These are phyloP conservation scores for Turdus rufiventris DNA, from an alignment of 2,113 vertebrate genomes.

Conservation along the genomic window DNA sequence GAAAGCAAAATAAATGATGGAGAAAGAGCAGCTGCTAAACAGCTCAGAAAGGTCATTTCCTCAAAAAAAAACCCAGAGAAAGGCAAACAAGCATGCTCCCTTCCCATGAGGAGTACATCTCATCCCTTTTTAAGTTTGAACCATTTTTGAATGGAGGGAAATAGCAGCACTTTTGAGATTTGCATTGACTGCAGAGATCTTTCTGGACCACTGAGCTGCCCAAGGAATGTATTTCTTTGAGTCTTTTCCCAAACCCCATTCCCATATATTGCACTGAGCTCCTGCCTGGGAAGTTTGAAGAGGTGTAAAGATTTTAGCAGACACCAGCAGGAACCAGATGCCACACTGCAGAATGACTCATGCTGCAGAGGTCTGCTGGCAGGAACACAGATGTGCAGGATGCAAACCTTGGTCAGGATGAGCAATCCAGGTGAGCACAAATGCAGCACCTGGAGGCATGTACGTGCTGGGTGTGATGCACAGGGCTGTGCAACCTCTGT, in stretches of 20 bases:
- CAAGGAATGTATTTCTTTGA: neutral
- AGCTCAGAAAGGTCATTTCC: conserved; percentile 16
- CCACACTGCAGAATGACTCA: neutral
- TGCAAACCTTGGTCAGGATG: neutral
- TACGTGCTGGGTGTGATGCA: neutral
- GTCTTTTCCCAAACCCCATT: neutral
- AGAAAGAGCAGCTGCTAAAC: conserved; percentile 18
- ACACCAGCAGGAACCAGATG: neutral
- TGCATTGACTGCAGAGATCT: neutral
- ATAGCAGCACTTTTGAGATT: neutral
- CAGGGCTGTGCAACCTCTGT: neutral
- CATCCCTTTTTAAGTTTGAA: neutral
- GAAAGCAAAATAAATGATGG: conserved; percentile 36
- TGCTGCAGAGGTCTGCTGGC: neutral
- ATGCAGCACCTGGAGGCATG: accelerated
- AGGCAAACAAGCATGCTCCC: neutral
- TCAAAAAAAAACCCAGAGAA: conserved; percentile 14
- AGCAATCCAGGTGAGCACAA: conserved; percentile 25
- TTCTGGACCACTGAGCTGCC: neutral
- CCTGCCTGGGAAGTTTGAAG: neutral
- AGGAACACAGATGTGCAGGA: neutral
- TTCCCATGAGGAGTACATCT: neutral
- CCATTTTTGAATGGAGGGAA: neutral
- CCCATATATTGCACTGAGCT: neutral
- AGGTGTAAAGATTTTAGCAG: neutral